Evolutionary conservation across 2,113 vertebrate species (phyloP).

Genomic region (Rhinogobius similis): DNA sequence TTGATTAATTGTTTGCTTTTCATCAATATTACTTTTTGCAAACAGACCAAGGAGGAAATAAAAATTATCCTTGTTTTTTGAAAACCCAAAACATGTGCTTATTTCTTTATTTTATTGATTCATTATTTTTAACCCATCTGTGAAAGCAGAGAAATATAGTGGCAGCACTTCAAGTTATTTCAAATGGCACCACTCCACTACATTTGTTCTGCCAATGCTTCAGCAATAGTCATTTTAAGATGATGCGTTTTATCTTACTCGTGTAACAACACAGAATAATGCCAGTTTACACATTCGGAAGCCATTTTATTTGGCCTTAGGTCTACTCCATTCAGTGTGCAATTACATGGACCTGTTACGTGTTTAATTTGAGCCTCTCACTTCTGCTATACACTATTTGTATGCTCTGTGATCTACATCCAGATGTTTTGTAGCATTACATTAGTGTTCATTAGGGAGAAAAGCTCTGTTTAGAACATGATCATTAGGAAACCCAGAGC

Average conservation of each 20-base stretch:
- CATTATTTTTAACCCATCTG: slow-evolving; percentile 4
- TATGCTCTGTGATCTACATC: slow-evolving; percentile 25
- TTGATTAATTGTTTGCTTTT: neutral
- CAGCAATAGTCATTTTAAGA: neutral
- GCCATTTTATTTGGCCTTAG: neutral
- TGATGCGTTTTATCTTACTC: neutral
- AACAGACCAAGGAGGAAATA: too few relatives aligned
- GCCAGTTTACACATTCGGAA: slow-evolving; percentile 7
- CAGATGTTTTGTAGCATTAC: slow-evolving; percentile 43
- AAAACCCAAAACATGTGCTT: neutral
- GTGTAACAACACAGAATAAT: neutral
- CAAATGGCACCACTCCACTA: neutral
- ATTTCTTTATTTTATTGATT: neutral
- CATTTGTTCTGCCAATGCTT: neutral
- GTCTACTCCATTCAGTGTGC: neutral
- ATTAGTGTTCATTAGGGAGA: slow-evolving; percentile 37
- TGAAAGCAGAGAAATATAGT: neutral
- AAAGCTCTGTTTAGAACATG: slow-evolving; percentile 41
- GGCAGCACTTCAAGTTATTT: neutral
- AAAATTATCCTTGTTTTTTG: neutral
- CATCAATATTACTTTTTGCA: neutral
- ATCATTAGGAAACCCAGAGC: slow-evolving; percentile 39
- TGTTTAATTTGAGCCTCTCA: neutral
- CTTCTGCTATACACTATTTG: slow-evolving; percentile 6
- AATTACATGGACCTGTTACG: neutral